These are phyloP conservation scores for Himalopsyche anomala DNA, from an alignment of 2,888 invertebrate species.

Conservation along the genomic window DNA sequence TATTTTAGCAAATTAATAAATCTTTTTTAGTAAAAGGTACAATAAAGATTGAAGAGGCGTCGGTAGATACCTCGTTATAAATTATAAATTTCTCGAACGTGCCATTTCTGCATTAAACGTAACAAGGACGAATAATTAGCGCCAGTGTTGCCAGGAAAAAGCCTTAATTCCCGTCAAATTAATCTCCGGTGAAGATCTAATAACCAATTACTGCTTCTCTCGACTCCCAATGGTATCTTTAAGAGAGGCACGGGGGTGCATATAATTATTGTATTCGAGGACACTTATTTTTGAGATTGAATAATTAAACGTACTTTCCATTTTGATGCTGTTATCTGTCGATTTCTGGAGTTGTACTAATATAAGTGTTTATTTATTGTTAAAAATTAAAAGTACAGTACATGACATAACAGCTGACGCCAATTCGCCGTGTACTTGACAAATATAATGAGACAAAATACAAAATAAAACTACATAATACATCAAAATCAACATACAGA, in stretches of 20 bases:
- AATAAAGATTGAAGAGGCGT: background rate
- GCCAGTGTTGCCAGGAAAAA: conserved; percentile 15
- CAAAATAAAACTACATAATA: no score
- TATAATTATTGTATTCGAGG: background rate
- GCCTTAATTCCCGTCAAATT: conserved; percentile 19
- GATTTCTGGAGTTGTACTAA: no score
- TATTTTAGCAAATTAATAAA: no score
- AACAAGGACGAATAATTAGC: conserved; percentile 21
- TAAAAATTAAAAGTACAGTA: no score
- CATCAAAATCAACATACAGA: no score
- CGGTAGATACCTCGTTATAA: conserved; percentile 13
- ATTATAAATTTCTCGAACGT: background rate
- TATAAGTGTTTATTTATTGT: no score
- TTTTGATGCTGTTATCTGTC: no score
- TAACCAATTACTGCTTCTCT: conserved; percentile 6
- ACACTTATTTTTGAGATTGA: background rate
- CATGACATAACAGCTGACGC: no score
- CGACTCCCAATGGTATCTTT: conserved; percentile 12
- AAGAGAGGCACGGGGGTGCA: background rate
- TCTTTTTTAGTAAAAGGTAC: no score
- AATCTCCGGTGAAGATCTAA: conserved; percentile 31
- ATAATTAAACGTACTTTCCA: no score
- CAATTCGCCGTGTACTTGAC: no score
- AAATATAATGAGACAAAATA: no score
- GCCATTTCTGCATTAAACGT: background rate